Conservation (phyloP, 2,113 vertebrate genomes). For the Cettia cetti region DNA sequence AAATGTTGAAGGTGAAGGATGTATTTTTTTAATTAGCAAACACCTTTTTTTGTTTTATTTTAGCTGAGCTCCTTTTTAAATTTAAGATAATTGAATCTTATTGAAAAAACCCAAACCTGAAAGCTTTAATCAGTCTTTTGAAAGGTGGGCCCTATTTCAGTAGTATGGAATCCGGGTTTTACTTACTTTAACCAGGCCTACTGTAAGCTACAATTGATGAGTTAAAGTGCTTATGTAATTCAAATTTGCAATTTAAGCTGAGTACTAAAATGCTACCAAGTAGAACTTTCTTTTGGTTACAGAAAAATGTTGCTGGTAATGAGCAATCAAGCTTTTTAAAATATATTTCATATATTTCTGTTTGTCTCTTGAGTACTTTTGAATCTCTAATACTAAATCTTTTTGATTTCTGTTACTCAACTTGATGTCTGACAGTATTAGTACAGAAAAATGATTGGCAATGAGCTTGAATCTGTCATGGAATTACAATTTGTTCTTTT, state of each 20-base stretch:
- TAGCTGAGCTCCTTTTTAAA: neutral
- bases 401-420: neutral
- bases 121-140: neutral
- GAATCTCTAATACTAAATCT: neutral
- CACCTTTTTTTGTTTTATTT: neutral
- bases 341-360: neutral
- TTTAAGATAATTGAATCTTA: neutral
- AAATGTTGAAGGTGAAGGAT: neutral
- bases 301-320: neutral
- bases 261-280: neutral
- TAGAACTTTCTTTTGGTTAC: neutral
- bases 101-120: neutral
- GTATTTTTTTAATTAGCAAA: neutral
- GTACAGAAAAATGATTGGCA: neutral
- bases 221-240: neutral
- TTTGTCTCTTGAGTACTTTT: neutral
- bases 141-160: neutral
- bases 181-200: neutral
- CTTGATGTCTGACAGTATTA: neutral
- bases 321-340: neutral
- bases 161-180: neutral
- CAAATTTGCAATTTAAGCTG: conserved; percentile 11
- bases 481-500: neutral
- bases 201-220: neutral
- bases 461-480: neutral